Percentiles rank a stretch among this genome's conserved stretches.
Evolutionary conservation across 2,113 vertebrate species (phyloP).

Genomic region (Microcebus murinus): DNA sequence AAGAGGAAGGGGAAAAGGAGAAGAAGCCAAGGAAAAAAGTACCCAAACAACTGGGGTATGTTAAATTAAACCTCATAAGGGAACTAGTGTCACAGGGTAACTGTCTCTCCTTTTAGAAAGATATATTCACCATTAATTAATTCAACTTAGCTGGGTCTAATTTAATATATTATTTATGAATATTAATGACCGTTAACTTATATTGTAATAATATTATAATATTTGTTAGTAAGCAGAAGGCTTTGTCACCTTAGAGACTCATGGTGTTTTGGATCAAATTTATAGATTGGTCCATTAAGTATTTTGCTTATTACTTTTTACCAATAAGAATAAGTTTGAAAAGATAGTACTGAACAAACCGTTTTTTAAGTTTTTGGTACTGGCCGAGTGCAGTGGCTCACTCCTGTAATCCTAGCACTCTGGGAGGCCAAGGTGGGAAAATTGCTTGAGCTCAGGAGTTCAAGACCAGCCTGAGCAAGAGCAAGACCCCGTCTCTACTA

Average conservation of each 20-base stretch:
- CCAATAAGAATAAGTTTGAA: conserved; percentile 10
- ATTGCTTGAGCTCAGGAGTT: no score
- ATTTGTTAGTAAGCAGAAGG: conserved; percentile 1
- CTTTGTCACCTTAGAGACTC: conserved; percentile 19
- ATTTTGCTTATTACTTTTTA: conserved; percentile 36
- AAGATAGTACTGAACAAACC: background rate
- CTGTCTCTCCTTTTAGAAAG: background rate
- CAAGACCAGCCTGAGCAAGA: no score
- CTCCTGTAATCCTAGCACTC: no score
- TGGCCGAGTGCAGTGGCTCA: no score
- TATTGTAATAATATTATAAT: background rate
- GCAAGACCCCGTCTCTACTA: no score
- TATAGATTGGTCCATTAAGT: conserved; percentile 15
- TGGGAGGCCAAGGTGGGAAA: no score
- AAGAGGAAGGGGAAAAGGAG: conserved; percentile 94
- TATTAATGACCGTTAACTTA: background rate
- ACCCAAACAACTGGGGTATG: conserved; percentile 93
- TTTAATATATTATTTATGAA: conserved; percentile 14
- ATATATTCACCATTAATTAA: background rate
- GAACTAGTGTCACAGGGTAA: background rate
- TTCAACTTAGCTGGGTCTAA: conserved; percentile 1
- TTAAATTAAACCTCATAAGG: background rate
- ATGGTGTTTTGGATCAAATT: background rate
- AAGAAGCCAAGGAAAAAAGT: conserved; percentile 96
- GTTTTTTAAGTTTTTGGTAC: background rate